Evolutionary conservation across 37 sponge, comb jelly and placozoan species (phyloP), one percentile per base, ranked within the genome.

Genomic region (Crambe crambe): DNA sequence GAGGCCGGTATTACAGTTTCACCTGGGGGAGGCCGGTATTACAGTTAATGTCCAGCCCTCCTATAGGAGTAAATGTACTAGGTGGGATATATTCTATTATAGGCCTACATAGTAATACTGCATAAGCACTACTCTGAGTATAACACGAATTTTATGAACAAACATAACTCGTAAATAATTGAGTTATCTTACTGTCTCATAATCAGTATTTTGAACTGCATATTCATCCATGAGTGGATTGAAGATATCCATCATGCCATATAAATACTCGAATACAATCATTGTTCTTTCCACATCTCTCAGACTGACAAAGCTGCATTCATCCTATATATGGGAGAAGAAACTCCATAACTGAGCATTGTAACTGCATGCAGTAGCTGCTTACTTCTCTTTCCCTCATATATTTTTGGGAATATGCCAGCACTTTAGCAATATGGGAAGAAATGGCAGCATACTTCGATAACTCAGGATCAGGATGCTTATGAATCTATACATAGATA

Each of bases 301-400:
- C 21, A 94, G 68, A 64, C 95, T 94, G 42, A 94, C 95, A 90
- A 90, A 94, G 61, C 95, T 90, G 72, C 95, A 94, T 54, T 94
- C 95, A 86, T 94, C 91, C 88, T 93, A 70, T 21, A 58, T 40
- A 70, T 62, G 2, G 2, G 1, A 43, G 3, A 18, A 18, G 21
- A 18, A 58, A 26, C 21, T 12, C 3, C 6, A 3, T 26, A 18
- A 12, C 21, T 23, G 4, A 18, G 25, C 8, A 8, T 29, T 25
- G 9, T 12, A 47, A 47, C 6, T 15, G 51, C 51, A 6, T 47
- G 51, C 6, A 47, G 51, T 15, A 15, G 10, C 12, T 15, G 2
- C 20, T n/a, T 76, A 91, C 94, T 75, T 89, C 64, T 74, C 84
- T 86, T 10, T 76, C 56, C 65, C 93, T 86, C 96, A 95, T 95